These are phyloP conservation scores for Drosophila grimshawi DNA, from an alignment of 1,140 invertebrate genomes.

Conservation along the genomic window DNA sequence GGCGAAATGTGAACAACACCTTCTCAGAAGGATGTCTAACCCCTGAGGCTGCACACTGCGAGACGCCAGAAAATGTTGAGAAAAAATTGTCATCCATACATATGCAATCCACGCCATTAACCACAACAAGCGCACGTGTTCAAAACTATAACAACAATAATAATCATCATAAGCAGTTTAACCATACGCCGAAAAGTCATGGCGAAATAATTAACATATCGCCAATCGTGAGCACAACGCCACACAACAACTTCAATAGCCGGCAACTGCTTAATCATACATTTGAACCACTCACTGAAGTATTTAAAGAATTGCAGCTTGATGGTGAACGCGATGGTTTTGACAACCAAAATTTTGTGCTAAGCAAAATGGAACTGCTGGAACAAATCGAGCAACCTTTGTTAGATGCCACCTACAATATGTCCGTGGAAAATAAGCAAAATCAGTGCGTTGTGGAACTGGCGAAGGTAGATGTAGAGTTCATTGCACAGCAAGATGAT, in stretches of 20 bases:
- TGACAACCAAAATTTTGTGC: slow-evolving; percentile 47
- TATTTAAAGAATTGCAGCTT: slow-evolving; percentile 10
- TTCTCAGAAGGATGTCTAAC: slow-evolving; percentile 70
- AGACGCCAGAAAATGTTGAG: slow-evolving; percentile 73
- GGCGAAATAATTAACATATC: slow-evolving; percentile 69
- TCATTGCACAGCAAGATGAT: slow-evolving; percentile 71
- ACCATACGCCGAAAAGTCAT: slow-evolving; percentile 59
- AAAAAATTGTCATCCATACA: slow-evolving; percentile 47
- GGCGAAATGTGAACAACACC: slow-evolving; percentile 65
- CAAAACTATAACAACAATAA: slow-evolving; percentile 37
- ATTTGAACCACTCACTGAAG: slow-evolving; percentile 30
- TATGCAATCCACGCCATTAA: slow-evolving; percentile 74
- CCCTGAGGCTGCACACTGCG: slow-evolving; percentile 66
- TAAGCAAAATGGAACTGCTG: slow-evolving; percentile 64
- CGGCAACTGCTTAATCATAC: slow-evolving; percentile 41
- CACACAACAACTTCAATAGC: slow-evolving; percentile 40
- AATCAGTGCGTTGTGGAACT: slow-evolving; percentile 76
- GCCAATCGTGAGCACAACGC: slow-evolving; percentile 63
- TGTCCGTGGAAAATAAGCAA: slow-evolving; percentile 61
- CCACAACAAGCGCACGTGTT: slow-evolving; percentile 49
- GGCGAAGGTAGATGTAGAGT: slow-evolving; percentile 75
- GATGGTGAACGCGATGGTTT: slow-evolving; percentile 9
- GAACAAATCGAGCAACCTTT: slow-evolving; percentile 74
- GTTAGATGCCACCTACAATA: slow-evolving; percentile 55
- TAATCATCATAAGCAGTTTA: slow-evolving; percentile 44